Conservation (phyloP, 2,113 vertebrate species). For the Sturnira hondurensis region DNA sequence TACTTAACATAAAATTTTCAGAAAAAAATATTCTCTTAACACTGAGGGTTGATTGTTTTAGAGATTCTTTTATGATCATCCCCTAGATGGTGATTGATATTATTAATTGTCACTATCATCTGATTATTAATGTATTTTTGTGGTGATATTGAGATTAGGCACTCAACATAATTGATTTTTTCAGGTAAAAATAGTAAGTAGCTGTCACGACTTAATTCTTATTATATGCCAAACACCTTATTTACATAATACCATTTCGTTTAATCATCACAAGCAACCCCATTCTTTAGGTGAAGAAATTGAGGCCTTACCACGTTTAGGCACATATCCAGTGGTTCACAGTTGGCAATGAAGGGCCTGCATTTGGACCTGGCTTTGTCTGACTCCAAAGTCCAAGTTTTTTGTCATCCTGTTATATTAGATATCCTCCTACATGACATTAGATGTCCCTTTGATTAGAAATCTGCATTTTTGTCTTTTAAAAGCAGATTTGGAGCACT, state of each 20-base stretch:
- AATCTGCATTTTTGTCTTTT: neutral
- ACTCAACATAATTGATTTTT: neutral
- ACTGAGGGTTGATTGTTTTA: neutral
- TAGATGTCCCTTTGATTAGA: neutral
- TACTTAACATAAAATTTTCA: slow-evolving; percentile 8
- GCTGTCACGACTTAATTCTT: neutral
- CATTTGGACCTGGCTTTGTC: neutral
- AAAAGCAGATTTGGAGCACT: neutral
- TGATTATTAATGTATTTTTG: neutral
- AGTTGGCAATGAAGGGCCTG: neutral
- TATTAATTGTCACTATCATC: neutral
- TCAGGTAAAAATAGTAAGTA: neutral
- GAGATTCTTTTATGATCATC: neutral
- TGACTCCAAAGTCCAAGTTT: neutral
- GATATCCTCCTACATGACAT: neutral
- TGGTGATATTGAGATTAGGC: neutral
- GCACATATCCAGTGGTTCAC: neutral
- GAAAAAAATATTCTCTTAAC: neutral
- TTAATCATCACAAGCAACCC: neutral
- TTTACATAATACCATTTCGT: neutral
- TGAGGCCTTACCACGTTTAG: neutral
- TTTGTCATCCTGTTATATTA: neutral
- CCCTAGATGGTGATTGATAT: neutral
- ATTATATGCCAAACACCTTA: neutral
- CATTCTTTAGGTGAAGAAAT: neutral